A percentile compares a stretch with the other conserved stretches of the same genome.
These are phyloP conservation scores for Campodea augens DNA, from an alignment of 1,140 invertebrate genomes.

Conservation along the genomic window DNA sequence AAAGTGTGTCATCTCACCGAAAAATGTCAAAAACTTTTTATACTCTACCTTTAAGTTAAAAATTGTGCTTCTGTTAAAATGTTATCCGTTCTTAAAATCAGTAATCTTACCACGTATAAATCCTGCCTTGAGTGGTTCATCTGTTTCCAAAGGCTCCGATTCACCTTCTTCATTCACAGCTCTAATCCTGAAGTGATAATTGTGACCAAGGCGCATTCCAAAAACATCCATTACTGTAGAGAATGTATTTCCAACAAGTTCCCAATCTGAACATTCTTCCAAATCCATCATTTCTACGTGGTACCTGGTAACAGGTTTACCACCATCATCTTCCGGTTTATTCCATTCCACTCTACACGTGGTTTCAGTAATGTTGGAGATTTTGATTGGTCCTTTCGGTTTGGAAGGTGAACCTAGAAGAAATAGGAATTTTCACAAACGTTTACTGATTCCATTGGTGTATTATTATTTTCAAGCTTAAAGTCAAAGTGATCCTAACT, in stretches of 20 bases:
- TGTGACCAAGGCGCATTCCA: constrained; percentile 78
- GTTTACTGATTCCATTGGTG: no score
- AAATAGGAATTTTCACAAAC: no score
- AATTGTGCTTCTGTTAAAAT: constrained; percentile 20
- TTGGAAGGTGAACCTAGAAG: constrained; percentile 49
- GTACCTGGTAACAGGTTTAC: constrained; percentile 87
- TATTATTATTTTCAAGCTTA: no score
- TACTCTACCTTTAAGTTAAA: no score
- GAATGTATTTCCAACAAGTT: constrained; percentile 52
- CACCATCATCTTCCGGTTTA: constrained; percentile 95
- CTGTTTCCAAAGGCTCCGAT: constrained; percentile 77
- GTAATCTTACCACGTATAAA: constrained; percentile 76
- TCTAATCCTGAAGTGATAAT: constrained; percentile 89
- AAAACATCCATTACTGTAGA: constrained; percentile 80
- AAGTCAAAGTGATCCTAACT: no score
- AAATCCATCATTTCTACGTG: constrained; percentile 92
- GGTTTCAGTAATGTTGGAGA: constrained; percentile 78
- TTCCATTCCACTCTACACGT: constrained; percentile 88
- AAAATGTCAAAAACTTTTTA: no score
- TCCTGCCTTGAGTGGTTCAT: constrained; percentile 70
- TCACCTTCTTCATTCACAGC: constrained; percentile 91
- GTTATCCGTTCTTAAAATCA: constrained; percentile 33
- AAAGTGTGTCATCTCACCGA: no score
- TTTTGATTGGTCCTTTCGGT: constrained; percentile 77
- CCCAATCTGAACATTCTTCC: constrained; percentile 79